Evolutionary conservation across 2,113 vertebrate species (phyloP), one percentile per base, ranked within the genome.

Genomic region (Halcyon senegalensis): DNA sequence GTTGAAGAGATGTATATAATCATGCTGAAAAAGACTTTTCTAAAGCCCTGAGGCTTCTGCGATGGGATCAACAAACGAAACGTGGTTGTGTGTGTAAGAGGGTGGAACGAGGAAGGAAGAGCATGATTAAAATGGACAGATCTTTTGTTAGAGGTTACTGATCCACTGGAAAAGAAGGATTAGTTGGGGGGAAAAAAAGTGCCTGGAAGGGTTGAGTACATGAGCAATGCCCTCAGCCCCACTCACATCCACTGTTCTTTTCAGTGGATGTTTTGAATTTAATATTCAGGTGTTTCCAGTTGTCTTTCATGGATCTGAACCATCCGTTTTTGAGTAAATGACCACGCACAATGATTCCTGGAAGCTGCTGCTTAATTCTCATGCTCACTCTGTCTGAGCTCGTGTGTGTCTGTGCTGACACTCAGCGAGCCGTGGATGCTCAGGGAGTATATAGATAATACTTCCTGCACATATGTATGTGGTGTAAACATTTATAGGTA

Each of bases 111-210:
- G 88, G 97, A 95, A 97, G 93, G 92, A 60, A 93, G 96, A 98
- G 97, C 96, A 48, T 97, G 98, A 99, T 98, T 91, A 33, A 95
- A 96, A 97, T 96, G 95, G 98, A 99, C 98, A 98, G 98, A 94
- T 97, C 98, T 96, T 98, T 98, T 97, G 97, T 98, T 89, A 84
- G 96, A 97, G 98, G 97, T 91, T 91, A 98, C 98, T 98, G 98
- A 98, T 80, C 94, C 72, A 95, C 93, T 78, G 94, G 95, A 97
- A 97, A 63, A 59, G 89, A 28, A 63, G 69, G 92, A 93, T 37
- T 51, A 75, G 73, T 7, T 87, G 74, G 79, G 64, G 74, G 83
- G 30, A 10, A 23, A 66, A 50, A 55, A 89, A 27, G 59, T 59
- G 58, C 60, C 66, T 84, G 21, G 66, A 13, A 94, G 69, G 81